Percentiles rank a stretch among this genome's conserved stretches.
phyloP scores from a whole-genome alignment of 2,797 vertebrate genomes.

The Onychomys torridus region DNA sequence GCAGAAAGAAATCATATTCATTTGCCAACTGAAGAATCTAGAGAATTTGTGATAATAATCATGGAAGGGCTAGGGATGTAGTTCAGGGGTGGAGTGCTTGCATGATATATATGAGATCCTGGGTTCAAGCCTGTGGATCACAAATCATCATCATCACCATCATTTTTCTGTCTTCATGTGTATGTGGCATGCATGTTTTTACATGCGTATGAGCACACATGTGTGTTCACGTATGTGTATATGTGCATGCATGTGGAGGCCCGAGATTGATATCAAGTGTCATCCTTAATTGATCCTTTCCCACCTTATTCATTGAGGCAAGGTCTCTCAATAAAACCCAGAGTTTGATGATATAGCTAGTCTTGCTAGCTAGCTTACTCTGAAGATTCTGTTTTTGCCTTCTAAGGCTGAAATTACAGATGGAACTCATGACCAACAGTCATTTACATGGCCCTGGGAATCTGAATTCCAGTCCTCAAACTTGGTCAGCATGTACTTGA shows the following conservation, averaged over 20 bases:
- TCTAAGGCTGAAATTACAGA: not conserved
- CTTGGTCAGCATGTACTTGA: not conserved
- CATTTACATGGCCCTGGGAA: not conserved
- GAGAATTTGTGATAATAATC: not conserved
- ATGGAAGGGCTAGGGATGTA: not conserved
- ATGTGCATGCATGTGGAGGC: not conserved
- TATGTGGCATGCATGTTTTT: not conserved
- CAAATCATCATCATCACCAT: not conserved
- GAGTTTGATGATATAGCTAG: not conserved
- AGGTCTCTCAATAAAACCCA: not conserved
- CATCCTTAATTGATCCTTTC: not conserved
- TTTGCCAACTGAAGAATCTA: slow-evolving; percentile 24
- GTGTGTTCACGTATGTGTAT: not conserved
- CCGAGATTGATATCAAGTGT: not conserved
- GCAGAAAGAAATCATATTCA: slow-evolving; percentile 26
- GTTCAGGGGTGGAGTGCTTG: not conserved
- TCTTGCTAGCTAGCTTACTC: not conserved
- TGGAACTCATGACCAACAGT: not conserved
- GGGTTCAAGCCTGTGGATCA: not conserved
- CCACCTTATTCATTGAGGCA: not conserved
- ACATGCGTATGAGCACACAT: not conserved
- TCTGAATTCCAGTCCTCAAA: not conserved
- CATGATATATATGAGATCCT: not conserved
- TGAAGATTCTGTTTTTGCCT: not conserved
- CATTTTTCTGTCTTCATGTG: not conserved